Evolutionary conservation across 2,113 vertebrate species (phyloP).

Genomic region (Galbula dea): DNA sequence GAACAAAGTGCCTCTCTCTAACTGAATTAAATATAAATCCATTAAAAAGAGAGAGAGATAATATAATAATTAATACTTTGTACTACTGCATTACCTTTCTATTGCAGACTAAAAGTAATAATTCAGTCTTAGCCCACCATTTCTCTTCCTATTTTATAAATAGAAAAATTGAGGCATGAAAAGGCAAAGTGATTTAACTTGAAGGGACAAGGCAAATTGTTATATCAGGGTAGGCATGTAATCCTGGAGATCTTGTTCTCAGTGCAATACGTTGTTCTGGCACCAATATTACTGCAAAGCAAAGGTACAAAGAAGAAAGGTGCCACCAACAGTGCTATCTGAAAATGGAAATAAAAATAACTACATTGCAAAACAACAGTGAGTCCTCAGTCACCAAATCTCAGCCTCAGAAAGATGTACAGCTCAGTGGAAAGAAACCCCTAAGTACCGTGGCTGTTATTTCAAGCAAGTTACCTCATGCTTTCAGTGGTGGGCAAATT

Average conservation of each 20-base stretch:
- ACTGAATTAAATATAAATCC: slow-evolving; percentile 55
- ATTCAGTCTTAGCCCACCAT: not conserved
- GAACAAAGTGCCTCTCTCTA: slow-evolving; percentile 13
- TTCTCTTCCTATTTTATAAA: slow-evolving; percentile 28
- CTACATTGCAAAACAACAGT: not conserved
- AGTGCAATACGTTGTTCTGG: not conserved
- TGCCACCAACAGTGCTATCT: not conserved
- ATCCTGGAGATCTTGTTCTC: not conserved
- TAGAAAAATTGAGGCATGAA: not conserved
- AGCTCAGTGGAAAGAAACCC: not conserved
- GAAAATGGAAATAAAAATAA: not conserved
- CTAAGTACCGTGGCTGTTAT: accelerated
- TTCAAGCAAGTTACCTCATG: not conserved
- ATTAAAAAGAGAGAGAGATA: slow-evolving; percentile 32
- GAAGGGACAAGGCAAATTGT: not conserved
- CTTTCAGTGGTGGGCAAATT: not conserved
- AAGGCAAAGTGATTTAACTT: not conserved
- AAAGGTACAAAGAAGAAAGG: not conserved
- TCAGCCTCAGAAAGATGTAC: not conserved
- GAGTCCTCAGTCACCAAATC: not conserved
- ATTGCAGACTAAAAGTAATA: slow-evolving; percentile 29
- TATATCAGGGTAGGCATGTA: not conserved
- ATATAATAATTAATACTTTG: slow-evolving; percentile 58
- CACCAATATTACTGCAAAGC: not conserved
- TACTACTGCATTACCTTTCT: slow-evolving; percentile 44